Evolutionary conservation across 2,797 vertebrate species (phyloP).

Genomic region (Danio jaintianensis): DNA sequence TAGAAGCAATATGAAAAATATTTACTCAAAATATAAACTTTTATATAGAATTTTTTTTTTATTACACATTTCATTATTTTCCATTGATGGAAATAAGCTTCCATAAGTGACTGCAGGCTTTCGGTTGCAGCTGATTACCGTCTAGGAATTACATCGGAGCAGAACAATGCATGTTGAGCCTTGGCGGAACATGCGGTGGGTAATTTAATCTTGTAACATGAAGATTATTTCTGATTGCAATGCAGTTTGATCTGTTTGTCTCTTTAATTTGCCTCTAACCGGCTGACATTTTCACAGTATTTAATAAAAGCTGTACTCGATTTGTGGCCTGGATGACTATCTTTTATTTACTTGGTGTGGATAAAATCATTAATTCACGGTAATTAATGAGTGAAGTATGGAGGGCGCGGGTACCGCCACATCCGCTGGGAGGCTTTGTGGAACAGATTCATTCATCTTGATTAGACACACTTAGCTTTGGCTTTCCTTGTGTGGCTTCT

Average conservation of each 20-base stretch:
- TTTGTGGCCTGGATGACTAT: slow-evolving; percentile 70
- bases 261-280: slow-evolving; percentile 70
- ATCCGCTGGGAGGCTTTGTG: slow-evolving; percentile 67
- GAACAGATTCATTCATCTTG: slow-evolving; percentile 74
- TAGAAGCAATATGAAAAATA: too few species aligned
- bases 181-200: slow-evolving; percentile 59
- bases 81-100: too few species aligned
- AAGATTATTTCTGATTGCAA: slow-evolving; percentile 73
- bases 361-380: slow-evolving; percentile 79
- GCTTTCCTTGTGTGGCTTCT: slow-evolving; percentile 58
- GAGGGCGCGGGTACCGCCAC: slow-evolving; percentile 64
- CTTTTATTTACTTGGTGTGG: slow-evolving; percentile 77
- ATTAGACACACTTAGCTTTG: slow-evolving; percentile 72
- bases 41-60: too few species aligned
- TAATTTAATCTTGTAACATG: slow-evolving; percentile 69
- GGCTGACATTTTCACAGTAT: slow-evolving; percentile 75
- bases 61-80: too few species aligned
- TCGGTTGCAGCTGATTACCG: slow-evolving; percentile 69
- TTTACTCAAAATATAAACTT: too few species aligned
- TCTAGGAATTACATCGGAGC: slow-evolving; percentile 68
- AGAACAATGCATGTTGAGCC: slow-evolving; percentile 63
- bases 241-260: slow-evolving; percentile 73
- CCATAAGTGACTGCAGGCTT: slow-evolving; percentile 59
- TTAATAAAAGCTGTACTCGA: slow-evolving; percentile 74
- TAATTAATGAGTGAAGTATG: slow-evolving; percentile 78